Percentiles rank a stretch among this genome's conserved stretches.
Evolutionary conservation across 2,888 invertebrate species (phyloP).

Genomic region (Adelognathus sp.): DNA sequence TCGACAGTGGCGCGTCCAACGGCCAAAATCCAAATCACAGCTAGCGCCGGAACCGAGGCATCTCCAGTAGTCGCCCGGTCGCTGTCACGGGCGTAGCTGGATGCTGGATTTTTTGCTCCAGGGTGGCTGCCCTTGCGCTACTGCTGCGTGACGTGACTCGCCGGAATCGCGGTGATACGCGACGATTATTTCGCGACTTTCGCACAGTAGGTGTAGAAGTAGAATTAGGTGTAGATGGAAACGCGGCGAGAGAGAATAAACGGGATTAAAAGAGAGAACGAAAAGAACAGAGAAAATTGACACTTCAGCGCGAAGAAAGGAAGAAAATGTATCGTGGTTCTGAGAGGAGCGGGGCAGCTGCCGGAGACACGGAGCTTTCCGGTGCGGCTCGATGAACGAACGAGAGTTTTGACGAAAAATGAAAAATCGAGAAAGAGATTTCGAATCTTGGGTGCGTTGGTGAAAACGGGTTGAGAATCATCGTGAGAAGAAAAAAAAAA

Average conservation of each 20-base stretch:
- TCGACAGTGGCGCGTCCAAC: slow-evolving; percentile 71
- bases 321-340: slow-evolving; percentile 19
- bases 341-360: slow-evolving; percentile 59
- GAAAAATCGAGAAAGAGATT: not conserved
- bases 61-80: slow-evolving; percentile 78
- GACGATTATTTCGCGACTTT: slow-evolving; percentile 57
- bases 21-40: slow-evolving; percentile 76
- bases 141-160: slow-evolving; percentile 60
- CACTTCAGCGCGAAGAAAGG: not conserved
- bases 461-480: slow-evolving; percentile 30
- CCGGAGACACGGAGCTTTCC: slow-evolving; percentile 44
- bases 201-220: slow-evolving; percentile 60
- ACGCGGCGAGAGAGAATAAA: not conserved
- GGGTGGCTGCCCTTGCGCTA: slow-evolving; percentile 64
- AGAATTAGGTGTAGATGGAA: slow-evolving; percentile 63
- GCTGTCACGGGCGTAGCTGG: slow-evolving; percentile 80
- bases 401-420: slow-evolving; percentile 37
- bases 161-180: slow-evolving; percentile 59
- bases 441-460: slow-evolving; percentile 24
- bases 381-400: slow-evolving; percentile 24
- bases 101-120: slow-evolving; percentile 73
- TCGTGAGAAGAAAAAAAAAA: too few relatives aligned
- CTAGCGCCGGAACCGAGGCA: slow-evolving; percentile 76
- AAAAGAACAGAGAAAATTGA: not conserved
- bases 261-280: not conserved